Evolutionary conservation across 1,140 invertebrate genomes (phyloP).

Genomic region (Drosophila rufa): DNA sequence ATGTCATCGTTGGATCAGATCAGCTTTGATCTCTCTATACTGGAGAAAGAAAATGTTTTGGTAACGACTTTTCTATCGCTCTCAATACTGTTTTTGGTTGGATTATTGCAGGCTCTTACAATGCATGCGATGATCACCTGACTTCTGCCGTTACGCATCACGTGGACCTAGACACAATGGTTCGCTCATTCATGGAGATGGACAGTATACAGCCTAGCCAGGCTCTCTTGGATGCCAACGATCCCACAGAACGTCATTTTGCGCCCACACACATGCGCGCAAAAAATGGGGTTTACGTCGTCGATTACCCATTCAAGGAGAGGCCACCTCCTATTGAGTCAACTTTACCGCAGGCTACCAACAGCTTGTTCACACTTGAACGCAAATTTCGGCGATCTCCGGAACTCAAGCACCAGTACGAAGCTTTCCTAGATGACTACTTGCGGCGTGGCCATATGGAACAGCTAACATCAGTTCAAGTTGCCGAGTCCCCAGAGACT

Average conservation of each 20-base stretch:
- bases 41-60: background rate
- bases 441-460: background rate
- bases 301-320: background rate
- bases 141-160: background rate
- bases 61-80: background rate
- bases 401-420: background rate
- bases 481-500: background rate
- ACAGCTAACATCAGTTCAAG: background rate
- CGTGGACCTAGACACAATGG: background rate
- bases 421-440: background rate
- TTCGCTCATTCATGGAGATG: background rate
- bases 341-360: background rate
- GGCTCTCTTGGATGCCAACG: background rate
- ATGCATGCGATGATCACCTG: background rate
- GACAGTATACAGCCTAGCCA: background rate
- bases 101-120: slow-evolving; percentile 2
- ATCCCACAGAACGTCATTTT: background rate
- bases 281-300: too few species aligned
- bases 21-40: background rate
- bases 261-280: too few species aligned
- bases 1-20: background rate
- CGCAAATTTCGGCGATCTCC: background rate
- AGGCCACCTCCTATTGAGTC: background rate
- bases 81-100: background rate
- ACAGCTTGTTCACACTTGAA: background rate